Percentiles rank a stretch among this genome's conserved stretches.
These are phyloP conservation scores for Scaptodrosophila latifasciaeformis DNA, from an alignment of 2,888 invertebrate species.

Conservation along the genomic window DNA sequence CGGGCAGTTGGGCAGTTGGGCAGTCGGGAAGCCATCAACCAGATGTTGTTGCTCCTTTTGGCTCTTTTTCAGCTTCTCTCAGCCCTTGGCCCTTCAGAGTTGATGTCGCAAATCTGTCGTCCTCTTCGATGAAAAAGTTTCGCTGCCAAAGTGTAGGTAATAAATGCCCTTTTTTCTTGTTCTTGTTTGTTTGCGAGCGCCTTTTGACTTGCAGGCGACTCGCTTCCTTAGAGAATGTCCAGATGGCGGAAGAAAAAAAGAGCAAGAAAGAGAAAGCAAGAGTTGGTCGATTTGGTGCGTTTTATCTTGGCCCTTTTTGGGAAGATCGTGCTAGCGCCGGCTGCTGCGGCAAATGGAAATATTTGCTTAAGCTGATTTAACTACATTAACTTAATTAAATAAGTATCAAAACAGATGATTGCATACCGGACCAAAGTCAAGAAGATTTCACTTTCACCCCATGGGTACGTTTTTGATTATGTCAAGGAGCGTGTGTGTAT, in stretches of 20 bases:
- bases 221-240: no score
- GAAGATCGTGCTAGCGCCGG: conserved; percentile 6
- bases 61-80: background rate
- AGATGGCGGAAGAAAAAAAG: conserved; percentile 20
- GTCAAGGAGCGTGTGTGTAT: no score
- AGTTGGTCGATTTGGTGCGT: conserved; percentile 12
- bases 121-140: conserved; percentile 59
- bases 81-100: conserved; percentile 15
- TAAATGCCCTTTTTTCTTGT: conserved; percentile 67
- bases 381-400: conserved; percentile 69
- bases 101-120: conserved; percentile 63
- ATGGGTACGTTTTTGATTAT: no score
- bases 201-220: conserved; percentile 49
- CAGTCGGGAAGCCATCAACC: background rate
- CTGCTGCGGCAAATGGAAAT: conserved; percentile 43
- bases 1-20: no score
- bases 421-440: no score
- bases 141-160: conserved; percentile 50
- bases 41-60: conserved; percentile 4
- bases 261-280: conserved; percentile 4
- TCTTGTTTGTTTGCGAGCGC: conserved; percentile 53
- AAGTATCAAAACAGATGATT: conserved; percentile 55
- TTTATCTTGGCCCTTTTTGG: conserved; percentile 63
- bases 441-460: no score
- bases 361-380: conserved; percentile 68